Base-by-base conservation (phyloP, 2,888 invertebrate genomes). In the Latrodectus elegans region DNA sequence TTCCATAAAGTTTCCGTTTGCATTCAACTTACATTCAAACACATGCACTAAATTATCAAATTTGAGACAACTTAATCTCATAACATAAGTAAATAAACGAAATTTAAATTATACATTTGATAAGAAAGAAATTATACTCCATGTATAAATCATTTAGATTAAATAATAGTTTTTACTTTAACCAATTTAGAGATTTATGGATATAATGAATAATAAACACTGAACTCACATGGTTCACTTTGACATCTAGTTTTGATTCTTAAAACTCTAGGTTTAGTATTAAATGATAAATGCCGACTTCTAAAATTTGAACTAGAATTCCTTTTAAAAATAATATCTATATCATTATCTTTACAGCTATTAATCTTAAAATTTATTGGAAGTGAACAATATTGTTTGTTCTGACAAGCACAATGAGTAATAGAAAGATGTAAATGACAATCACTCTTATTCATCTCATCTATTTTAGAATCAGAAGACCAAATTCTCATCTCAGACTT, bases 181-280 rank as follows among this genome's bases (percentile, higher is more conserved):
- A 38, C 6, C 4, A 38, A 38, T n/a, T 60, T 60, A 11, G 12
- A 71, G 14, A 49, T 76, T 60, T 67, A 64, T 17, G 49, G 65
- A 65, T 70, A 49, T 14, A 82, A 15, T 22, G 77, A 73, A 73
- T 71, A 84, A 52, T 77, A 64, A n/a, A 84, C 17, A 52, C 73
- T 77, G 26, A 78, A 55, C 15, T 55, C 55, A 68, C 73, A 81
- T 10, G 86, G 86, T 68, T 87, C 86, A 77, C 86, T 87, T 26
- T 49, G 53, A 49, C 86, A 87, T 51, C 86, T 76, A 12, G 86
- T 72, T 77, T 87, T 87, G 6, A 87, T 77, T 9, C 81, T 77
- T 26, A 72, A 17, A 55, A 87, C 17, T 67, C 82, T 80, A 15
- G 86, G 77, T n/a, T 52, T 70, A 72, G 76, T 38, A 73, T 75